Conservation (phyloP, 2,888 invertebrate genomes). For the Scelioninae gen. 1 region DNA sequence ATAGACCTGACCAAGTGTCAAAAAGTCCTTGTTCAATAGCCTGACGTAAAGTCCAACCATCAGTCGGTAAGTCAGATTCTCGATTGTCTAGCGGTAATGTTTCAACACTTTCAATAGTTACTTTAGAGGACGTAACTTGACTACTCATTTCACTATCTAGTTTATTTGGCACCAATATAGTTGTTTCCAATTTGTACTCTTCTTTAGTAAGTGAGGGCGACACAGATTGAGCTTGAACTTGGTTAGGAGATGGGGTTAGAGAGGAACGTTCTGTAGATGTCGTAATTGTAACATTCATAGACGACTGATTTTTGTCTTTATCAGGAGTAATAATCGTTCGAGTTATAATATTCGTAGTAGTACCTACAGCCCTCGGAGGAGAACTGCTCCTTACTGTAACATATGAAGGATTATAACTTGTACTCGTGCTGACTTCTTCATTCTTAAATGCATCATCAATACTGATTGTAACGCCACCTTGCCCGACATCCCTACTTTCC, state of each 20-base stretch:
- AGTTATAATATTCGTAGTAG: constrained; percentile 79
- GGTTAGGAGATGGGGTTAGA: constrained; percentile 29
- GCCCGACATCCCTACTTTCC: constrained; percentile 85
- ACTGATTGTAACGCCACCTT: constrained; percentile 88
- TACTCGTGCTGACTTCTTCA: background rate
- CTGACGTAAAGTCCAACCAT: constrained; percentile 93
- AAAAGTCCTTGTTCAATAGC: constrained; percentile 93
- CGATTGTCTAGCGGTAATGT: constrained; percentile 86
- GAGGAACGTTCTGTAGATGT: constrained; percentile 44
- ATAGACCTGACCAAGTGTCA: constrained; percentile 92
- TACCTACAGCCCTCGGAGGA: constrained; percentile 76
- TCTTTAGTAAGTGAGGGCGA: constrained; percentile 62
- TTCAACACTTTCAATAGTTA: constrained; percentile 57
- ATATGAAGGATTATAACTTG: background rate
- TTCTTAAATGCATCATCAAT: constrained; percentile 88
- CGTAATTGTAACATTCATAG: constrained; percentile 48
- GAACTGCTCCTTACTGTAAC: constrained; percentile 1
- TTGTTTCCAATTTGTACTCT: constrained; percentile 53
- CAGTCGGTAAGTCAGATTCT: constrained; percentile 91
- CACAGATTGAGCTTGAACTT: constrained; percentile 27
- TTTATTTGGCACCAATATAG: constrained; percentile 47
- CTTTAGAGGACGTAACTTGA: constrained; percentile 25
- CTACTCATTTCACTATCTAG: constrained; percentile 21
- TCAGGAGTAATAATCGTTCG: constrained; percentile 72
- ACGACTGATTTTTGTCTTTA: constrained; percentile 32